Evolutionary conservation across 35 echinoderm and acorn worm genomes (phyloP), one percentile per base, ranked within the genome.

Genomic region (Patiria miniata): DNA sequence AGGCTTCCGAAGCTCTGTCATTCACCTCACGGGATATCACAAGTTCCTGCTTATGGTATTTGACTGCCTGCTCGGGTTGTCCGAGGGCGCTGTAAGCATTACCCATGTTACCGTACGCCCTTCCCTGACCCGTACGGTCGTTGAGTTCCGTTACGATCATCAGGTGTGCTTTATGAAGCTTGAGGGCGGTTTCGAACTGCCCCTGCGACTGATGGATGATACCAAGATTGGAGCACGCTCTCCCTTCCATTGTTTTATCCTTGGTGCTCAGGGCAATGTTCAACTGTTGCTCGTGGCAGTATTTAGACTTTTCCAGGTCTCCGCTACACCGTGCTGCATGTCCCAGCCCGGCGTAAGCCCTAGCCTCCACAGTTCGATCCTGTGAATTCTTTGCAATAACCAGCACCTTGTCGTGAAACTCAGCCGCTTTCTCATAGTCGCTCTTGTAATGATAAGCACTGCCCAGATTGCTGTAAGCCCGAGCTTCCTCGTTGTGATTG

Each of bases 361-460:
- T 91, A 0, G 92, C 96, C 78, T 99, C 96, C 52, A 99, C 93
- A 39, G 96, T 89, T 82, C 96, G 89, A 87, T 99, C 93, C 50
- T 91, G 81, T 12, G 92, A 61, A 21, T 80, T 78, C 53, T 92
- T 94, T 29, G 96, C 90, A 26, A 99, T 94, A 21, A 39, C 47
- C 87, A 99, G 80, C 18, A 98, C 96, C 77, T 98, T 42, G 81
- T 90, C 89, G 61, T 98, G 96, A 65, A 86, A 98, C 12, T 89
- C 28, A 14, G 90, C 85, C 10, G 96, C 96, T 69, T 92, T 91
- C 14, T 91, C 89, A 79, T 91, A 98, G 51, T 98, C 91, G 47
- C 96, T 85, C 29, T 92, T 94, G 39, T 91, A 98, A 94, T 98
- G 96, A 54, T 89, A 99, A n/a, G 96, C 96, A 90, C 96, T 99